These are phyloP conservation scores for Drosophila bifasciata DNA, from an alignment of 1,140 invertebrate genomes.

Conservation along the genomic window DNA sequence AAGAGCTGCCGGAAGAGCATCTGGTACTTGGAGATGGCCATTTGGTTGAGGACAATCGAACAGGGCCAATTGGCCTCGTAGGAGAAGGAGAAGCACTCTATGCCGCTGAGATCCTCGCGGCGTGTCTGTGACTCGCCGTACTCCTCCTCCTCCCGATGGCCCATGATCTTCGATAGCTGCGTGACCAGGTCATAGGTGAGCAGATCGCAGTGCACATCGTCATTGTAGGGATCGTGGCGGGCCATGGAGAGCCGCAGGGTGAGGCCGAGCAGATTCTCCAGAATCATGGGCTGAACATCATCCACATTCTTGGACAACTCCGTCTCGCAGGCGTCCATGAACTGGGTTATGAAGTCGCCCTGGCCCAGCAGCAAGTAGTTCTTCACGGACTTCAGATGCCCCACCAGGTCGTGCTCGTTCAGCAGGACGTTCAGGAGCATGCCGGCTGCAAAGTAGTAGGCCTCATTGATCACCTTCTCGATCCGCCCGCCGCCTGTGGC, in stretches of 20 bases:
- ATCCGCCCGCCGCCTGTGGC: slow-evolving; percentile 90
- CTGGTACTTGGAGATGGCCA: slow-evolving; percentile 96
- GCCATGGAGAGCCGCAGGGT: slow-evolving; percentile 76
- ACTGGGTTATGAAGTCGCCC: slow-evolving; percentile 96
- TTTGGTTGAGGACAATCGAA: slow-evolving; percentile 95
- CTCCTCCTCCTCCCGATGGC: slow-evolving; percentile 82
- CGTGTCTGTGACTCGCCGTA: slow-evolving; percentile 85
- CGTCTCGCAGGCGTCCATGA: slow-evolving; percentile 97
- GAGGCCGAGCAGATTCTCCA: slow-evolving; percentile 79
- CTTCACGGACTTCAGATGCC: slow-evolving; percentile 95
- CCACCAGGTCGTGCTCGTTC: slow-evolving; percentile 96
- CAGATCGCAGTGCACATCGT: slow-evolving; percentile 94
- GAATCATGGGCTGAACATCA: slow-evolving; percentile 91
- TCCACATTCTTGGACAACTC: slow-evolving; percentile 95
- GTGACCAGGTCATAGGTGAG: slow-evolving; percentile 94
- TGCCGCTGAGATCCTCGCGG: slow-evolving; percentile 87
- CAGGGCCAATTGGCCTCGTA: slow-evolving; percentile 98
- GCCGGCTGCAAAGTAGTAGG: slow-evolving; percentile 95
- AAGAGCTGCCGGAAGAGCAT: slow-evolving; percentile 98
- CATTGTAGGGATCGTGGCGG: slow-evolving; percentile 94
- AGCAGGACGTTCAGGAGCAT: slow-evolving; percentile 94
- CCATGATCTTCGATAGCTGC: slow-evolving; percentile 94
- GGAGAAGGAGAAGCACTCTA: slow-evolving; percentile 96
- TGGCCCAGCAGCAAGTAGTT: slow-evolving; percentile 96
- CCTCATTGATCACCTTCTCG: slow-evolving; percentile 93